These are phyloP conservation scores for Atherinosoma microstoma DNA, from an alignment of 2,797 vertebrate species.

Conservation along the genomic window DNA sequence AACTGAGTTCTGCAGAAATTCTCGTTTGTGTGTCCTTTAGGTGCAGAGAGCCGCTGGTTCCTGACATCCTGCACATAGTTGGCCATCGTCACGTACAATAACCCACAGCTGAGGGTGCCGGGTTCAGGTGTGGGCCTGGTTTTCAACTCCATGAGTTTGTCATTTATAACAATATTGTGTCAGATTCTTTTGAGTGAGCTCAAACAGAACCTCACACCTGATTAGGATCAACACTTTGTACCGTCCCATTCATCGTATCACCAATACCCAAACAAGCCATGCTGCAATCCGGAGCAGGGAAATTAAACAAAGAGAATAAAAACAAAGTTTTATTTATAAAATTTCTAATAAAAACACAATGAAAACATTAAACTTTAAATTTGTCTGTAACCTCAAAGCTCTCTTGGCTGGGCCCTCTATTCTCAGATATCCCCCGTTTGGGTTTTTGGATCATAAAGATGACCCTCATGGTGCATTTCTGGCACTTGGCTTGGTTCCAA, in stretches of 20 bases:
- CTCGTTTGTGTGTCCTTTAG: neutral
- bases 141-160: neutral
- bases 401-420: too few species aligned
- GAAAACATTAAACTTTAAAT: neutral
- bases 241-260: neutral
- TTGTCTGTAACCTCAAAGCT: too few species aligned
- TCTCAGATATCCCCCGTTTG: too few species aligned
- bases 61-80: too few species aligned
- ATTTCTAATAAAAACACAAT: neutral
- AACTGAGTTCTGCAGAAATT: neutral
- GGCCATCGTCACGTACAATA: neutral
- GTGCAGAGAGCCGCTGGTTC: too few species aligned
- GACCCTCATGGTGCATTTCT: conserved; percentile 22
- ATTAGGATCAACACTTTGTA: neutral
- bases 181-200: neutral
- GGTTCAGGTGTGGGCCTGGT: neutral
- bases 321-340: too few species aligned
- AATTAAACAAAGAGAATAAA: neutral
- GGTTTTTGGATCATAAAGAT: too few species aligned
- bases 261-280: neutral
- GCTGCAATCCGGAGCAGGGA: neutral
- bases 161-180: neutral
- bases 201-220: neutral
- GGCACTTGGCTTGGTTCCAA: conserved; percentile 30
- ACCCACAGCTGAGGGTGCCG: neutral